Evolutionary conservation across 2,888 invertebrate species (phyloP).

Genomic region (Cotesia congregata): DNA sequence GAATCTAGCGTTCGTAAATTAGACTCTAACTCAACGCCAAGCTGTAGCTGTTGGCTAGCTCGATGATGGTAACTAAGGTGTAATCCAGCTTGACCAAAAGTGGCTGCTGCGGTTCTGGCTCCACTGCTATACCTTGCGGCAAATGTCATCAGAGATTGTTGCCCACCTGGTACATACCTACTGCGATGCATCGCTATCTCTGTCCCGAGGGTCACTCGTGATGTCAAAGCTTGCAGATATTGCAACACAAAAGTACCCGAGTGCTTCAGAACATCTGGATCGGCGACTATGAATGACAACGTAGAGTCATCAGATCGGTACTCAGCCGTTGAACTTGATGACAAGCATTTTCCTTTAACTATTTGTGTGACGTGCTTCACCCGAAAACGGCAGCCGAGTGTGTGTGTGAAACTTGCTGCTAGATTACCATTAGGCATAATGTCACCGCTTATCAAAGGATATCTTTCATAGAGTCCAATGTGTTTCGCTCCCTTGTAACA

Average conservation of each 20-base stretch:
- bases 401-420: conserved; percentile 59
- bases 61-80: conserved; percentile 78
- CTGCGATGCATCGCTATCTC: conserved; percentile 61
- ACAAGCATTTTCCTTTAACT: conserved; percentile 54
- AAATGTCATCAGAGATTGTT: conserved; percentile 57
- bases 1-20: conserved; percentile 75
- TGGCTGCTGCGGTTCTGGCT: conserved; percentile 80
- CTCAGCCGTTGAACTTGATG: conserved; percentile 56
- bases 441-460: conserved; percentile 60
- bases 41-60: conserved; percentile 74
- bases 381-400: conserved; percentile 62
- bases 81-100: conserved; percentile 71
- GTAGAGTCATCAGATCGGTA: conserved; percentile 66
- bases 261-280: conserved; percentile 55
- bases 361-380: conserved; percentile 60
- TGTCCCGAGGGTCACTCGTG: conserved; percentile 63
- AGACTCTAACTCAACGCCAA: conserved; percentile 79
- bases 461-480: conserved; percentile 59
- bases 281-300: conserved; percentile 56
- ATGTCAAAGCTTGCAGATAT: conserved; percentile 64
- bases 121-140: conserved; percentile 72
- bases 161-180: conserved; percentile 52
- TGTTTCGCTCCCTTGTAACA: conserved; percentile 60
- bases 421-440: conserved; percentile 63
- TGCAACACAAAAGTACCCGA: conserved; percentile 63